These are phyloP conservation scores for Drosophila paracracens DNA, from an alignment of 2,888 invertebrate species.

Conservation along the genomic window DNA sequence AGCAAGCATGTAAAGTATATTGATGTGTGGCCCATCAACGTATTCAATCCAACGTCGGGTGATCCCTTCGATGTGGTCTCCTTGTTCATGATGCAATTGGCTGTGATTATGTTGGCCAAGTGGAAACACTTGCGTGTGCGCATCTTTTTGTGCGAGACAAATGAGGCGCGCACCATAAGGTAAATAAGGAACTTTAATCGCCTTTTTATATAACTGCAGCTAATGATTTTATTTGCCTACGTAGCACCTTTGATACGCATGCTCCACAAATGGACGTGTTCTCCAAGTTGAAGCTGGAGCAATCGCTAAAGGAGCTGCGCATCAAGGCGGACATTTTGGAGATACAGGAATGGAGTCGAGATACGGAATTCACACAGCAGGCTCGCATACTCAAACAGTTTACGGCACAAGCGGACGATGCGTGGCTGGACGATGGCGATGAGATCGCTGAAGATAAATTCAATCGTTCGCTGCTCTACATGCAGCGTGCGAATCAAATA, in stretches of 20 bases:
- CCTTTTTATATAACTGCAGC: fast-evolving
- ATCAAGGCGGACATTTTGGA: constrained; percentile 93
- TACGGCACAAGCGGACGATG: constrained; percentile 82
- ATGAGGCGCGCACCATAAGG: constrained; percentile 74
- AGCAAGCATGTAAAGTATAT: constrained; percentile 90
- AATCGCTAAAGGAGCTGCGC: constrained; percentile 92
- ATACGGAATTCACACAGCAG: constrained; percentile 86
- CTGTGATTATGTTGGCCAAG: constrained; percentile 96
- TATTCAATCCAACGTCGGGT: constrained; percentile 91
- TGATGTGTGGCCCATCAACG: constrained; percentile 99
- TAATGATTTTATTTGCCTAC: not conserved
- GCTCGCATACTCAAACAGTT: constrained; percentile 83
- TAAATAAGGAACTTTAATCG: constrained; percentile 51
- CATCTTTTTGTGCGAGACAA: constrained; percentile 92
- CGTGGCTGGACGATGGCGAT: constrained; percentile 66
- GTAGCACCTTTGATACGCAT: constrained; percentile 82
- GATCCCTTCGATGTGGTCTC: constrained; percentile 95
- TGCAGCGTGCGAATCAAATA: constrained; percentile 90
- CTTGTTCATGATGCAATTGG: constrained; percentile 97
- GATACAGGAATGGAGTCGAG: constrained; percentile 88
- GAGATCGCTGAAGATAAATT: constrained; percentile 85
- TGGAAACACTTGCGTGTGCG: constrained; percentile 95
- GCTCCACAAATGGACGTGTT: constrained; percentile 81
- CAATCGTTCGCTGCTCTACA: constrained; percentile 85
- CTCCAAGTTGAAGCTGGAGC: constrained; percentile 86